Evolutionary conservation across 2,888 invertebrate genomes (phyloP).

Genomic region (Trachelus tabidus): DNA sequence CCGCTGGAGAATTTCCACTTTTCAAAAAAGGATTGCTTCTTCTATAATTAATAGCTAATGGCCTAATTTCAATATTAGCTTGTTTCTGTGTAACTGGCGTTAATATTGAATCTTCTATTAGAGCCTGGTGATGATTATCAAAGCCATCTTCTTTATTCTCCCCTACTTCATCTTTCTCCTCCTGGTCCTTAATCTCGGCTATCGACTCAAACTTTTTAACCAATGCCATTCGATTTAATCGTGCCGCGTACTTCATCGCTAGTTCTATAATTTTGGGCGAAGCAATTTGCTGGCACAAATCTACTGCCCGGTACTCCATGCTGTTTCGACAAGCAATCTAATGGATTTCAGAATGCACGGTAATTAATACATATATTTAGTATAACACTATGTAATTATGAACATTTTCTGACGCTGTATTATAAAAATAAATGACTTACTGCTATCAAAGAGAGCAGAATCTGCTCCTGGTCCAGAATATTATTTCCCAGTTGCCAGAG

Average conservation of each 20-base stretch:
- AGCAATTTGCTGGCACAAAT: slow-evolving; percentile 85
- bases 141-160: slow-evolving; percentile 36
- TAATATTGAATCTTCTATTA: slow-evolving; percentile 35
- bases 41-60: slow-evolving; percentile 47
- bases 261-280: slow-evolving; percentile 82
- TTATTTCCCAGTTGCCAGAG: slow-evolving; percentile 75
- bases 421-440: slow-evolving; percentile 68
- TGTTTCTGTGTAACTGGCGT: slow-evolving; percentile 36
- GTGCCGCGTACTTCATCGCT: slow-evolving; percentile 89
- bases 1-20: slow-evolving; percentile 50
- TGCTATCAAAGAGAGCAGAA: slow-evolving; percentile 90
- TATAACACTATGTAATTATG: neutral
- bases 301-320: slow-evolving; percentile 86
- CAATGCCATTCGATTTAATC: slow-evolving; percentile 80
- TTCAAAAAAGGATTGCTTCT: slow-evolving; percentile 68
- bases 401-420: neutral
- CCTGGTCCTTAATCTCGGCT: slow-evolving; percentile 51
- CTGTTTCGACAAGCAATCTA: slow-evolving; percentile 87
- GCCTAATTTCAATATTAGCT: slow-evolving; percentile 53
- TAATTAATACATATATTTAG: neutral
- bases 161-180: slow-evolving; percentile 49
- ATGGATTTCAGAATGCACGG: slow-evolving; percentile 39
- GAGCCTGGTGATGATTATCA: slow-evolving; percentile 17
- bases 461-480: slow-evolving; percentile 75
- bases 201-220: slow-evolving; percentile 76